phyloP scores from a whole-genome alignment of 2,888 invertebrate species.

The Limnephilus lunatus region DNA sequence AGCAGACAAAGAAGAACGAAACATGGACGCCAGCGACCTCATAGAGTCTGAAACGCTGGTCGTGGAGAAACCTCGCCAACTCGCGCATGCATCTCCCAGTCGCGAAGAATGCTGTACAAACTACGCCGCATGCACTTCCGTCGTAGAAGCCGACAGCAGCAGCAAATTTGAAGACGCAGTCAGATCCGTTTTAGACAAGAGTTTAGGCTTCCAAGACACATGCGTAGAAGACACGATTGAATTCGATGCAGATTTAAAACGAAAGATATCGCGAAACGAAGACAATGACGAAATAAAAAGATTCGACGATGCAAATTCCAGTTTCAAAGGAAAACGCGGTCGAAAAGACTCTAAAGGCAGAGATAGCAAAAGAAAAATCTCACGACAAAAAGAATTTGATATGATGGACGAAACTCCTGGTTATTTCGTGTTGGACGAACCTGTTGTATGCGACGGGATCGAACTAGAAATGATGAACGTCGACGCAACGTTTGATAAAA shows the following conservation, averaged over 20 bases:
- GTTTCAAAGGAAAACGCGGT: slow-evolving; percentile 44
- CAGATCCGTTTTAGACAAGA: slow-evolving; percentile 48
- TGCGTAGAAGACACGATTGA: neutral
- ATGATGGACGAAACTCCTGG: slow-evolving; percentile 46
- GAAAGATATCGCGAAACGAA: neutral
- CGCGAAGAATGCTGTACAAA: slow-evolving; percentile 28
- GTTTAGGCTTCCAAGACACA: slow-evolving; percentile 48
- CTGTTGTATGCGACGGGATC: slow-evolving; percentile 7
- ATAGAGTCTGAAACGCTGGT: neutral
- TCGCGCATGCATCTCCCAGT: neutral
- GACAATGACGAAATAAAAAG: slow-evolving; percentile 26
- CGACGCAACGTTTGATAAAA: neutral
- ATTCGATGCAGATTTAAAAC: neutral
- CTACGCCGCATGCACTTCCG: slow-evolving; percentile 7
- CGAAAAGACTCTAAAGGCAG: slow-evolving; percentile 47
- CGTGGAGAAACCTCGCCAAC: neutral
- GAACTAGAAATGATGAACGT: neutral
- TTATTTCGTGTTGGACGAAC: slow-evolving; percentile 50
- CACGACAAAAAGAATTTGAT: slow-evolving; percentile 44
- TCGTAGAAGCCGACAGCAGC: neutral
- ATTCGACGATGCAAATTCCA: slow-evolving; percentile 9
- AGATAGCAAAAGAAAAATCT: slow-evolving; percentile 25
- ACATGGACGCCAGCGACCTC: neutral
- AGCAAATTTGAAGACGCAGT: slow-evolving; percentile 56
- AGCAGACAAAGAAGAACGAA: neutral